These are phyloP conservation scores for Pseudochromis fuscus DNA, from an alignment of 2,797 vertebrate genomes.

Conservation along the genomic window DNA sequence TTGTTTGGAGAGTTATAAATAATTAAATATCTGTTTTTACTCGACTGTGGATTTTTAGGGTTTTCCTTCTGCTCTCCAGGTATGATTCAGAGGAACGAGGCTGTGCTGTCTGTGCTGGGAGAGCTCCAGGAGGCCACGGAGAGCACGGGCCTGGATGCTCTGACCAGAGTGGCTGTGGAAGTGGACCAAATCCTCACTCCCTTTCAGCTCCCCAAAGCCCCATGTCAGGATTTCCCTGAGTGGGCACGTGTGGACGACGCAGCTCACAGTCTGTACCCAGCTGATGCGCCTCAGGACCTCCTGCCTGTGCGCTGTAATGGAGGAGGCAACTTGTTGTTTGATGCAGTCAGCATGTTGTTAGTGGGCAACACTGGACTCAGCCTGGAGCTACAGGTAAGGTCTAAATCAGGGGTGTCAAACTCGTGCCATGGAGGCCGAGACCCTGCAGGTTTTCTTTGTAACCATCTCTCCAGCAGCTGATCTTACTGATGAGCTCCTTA, in stretches of 20 bases:
- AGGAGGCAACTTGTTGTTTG: slow-evolving; percentile 92
- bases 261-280: slow-evolving; percentile 90
- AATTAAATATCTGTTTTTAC: neutral
- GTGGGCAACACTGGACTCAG: slow-evolving; percentile 90
- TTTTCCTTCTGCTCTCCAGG: slow-evolving; percentile 56
- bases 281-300: slow-evolving; percentile 90
- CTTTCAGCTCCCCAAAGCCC: slow-evolving; percentile 85
- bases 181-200: slow-evolving; percentile 87
- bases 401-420: no score
- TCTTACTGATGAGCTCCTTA: no score
- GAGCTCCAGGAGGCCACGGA: slow-evolving; percentile 95
- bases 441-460: no score
- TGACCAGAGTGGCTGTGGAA: slow-evolving; percentile 86
- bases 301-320: slow-evolving; percentile 91
- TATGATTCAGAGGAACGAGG: slow-evolving; percentile 92
- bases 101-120: slow-evolving; percentile 89
- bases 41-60: no score
- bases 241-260: slow-evolving; percentile 88
- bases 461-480: no score
- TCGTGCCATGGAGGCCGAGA: no score
- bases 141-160: slow-evolving; percentile 86
- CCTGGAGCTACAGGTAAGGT: slow-evolving; percentile 94
- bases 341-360: slow-evolving; percentile 91
- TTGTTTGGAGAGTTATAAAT: neutral
- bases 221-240: slow-evolving; percentile 84